Conservation (phyloP, 2,888 invertebrate genomes). For the Lepeophtheirus nordmannii region DNA sequence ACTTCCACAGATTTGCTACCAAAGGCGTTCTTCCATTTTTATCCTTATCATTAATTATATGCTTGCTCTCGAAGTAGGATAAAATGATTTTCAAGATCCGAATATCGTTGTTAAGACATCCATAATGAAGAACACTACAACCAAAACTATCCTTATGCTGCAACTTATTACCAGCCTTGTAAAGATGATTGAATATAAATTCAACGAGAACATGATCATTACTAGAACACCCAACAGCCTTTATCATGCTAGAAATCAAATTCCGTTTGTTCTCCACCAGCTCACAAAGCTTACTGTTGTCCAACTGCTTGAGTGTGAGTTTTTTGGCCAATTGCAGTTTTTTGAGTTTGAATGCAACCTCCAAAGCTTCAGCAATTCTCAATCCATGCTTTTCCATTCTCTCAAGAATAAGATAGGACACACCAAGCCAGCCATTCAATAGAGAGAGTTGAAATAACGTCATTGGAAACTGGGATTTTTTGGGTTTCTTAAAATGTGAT, state of each 20-base stretch:
- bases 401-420: conserved; percentile 38
- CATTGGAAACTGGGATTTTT: conserved; percentile 24
- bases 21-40: conserved; percentile 9
- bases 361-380: conserved; percentile 33
- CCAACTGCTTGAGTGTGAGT: conserved; percentile 33
- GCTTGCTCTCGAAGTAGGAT: not conserved
- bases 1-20: not conserved
- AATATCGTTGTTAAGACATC: conserved; percentile 34
- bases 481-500: not conserved
- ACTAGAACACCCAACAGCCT: conserved; percentile 30
- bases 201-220: not conserved
- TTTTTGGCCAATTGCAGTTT: conserved; percentile 36
- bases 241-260: conserved; percentile 34
- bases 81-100: conserved; percentile 30
- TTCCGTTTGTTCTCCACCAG: conserved; percentile 33
- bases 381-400: conserved; percentile 33
- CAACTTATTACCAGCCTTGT: conserved; percentile 33
- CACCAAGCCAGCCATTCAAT: conserved; percentile 37
- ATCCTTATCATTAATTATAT: not conserved
- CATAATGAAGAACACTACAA: conserved; percentile 35
- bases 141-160: conserved; percentile 33
- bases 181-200: conserved; percentile 28
- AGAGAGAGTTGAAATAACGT: conserved; percentile 32
- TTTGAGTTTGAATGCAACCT: conserved; percentile 36
- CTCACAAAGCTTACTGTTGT: conserved; percentile 29